phyloP scores from a whole-genome alignment of 2,797 vertebrate species.

The Pagetopsis macropterus region DNA sequence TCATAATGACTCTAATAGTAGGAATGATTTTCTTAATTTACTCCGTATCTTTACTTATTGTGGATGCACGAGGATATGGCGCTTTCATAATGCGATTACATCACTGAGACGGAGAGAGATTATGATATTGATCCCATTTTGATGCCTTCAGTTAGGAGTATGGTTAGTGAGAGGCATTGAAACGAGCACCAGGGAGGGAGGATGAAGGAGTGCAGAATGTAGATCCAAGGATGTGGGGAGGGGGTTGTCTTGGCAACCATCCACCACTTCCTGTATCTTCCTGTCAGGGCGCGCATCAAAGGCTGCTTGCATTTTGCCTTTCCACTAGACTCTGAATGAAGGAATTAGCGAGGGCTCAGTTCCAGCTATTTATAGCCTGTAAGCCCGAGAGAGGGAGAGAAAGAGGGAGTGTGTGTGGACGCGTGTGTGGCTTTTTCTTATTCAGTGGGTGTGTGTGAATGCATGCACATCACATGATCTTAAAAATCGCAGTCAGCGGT shows the following conservation, averaged over 20 bases:
- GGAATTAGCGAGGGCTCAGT: constrained; percentile 81
- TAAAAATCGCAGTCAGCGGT: constrained; percentile 31
- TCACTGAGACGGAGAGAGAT: constrained; percentile 34
- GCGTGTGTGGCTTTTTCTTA: constrained; percentile 34
- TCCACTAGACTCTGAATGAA: constrained; percentile 80
- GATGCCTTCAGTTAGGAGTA: constrained; percentile 14
- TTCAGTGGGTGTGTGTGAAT: constrained; percentile 19
- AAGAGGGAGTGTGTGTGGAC: constrained; percentile 22
- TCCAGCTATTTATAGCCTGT: constrained; percentile 83
- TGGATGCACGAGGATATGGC: neutral
- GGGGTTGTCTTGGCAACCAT: constrained; percentile 71
- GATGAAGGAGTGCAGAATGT: constrained; percentile 27
- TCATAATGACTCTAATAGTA: constrained; percentile 3
- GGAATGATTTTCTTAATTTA: constrained; percentile 20
- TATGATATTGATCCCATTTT: constrained; percentile 50
- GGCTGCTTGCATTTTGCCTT: constrained; percentile 64
- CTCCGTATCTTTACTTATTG: constrained; percentile 2
- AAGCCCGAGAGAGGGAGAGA: constrained; percentile 58
- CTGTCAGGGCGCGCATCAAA: constrained; percentile 69
- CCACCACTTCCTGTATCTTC: constrained; percentile 70
- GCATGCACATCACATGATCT: constrained; percentile 36
- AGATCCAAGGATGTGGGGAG: constrained; percentile 43
- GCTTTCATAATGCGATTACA: constrained; percentile 35
- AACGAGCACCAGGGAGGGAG: constrained; percentile 1
- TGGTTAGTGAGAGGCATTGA: constrained; percentile 12